Evolutionary conservation across 2,113 vertebrate genomes (phyloP).

Genomic region (Elanoides forficatus): DNA sequence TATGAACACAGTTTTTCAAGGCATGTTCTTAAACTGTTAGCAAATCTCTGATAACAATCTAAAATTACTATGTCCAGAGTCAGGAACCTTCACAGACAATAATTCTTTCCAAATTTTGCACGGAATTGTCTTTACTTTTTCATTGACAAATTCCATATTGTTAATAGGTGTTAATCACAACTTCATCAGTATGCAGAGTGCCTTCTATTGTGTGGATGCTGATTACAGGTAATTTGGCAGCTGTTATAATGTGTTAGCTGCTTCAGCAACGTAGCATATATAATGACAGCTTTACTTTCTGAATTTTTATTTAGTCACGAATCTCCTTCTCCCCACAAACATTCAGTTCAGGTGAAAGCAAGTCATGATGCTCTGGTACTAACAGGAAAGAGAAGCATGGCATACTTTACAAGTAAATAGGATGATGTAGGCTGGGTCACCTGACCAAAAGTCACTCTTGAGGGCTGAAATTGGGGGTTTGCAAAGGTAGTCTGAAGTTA

Average conservation of each 20-base stretch:
- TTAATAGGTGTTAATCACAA: conserved; percentile 52
- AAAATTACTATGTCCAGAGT: neutral
- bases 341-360: neutral
- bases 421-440: neutral
- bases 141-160: conserved; percentile 23
- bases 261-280: conserved; percentile 7
- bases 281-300: conserved; percentile 18
- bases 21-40: neutral
- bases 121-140: neutral
- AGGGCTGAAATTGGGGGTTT: neutral
- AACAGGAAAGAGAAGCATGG: neutral
- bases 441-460: neutral
- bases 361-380: neutral
- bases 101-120: neutral
- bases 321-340: neutral
- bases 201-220: conserved; percentile 43
- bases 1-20: neutral
- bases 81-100: neutral
- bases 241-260: conserved; percentile 39
- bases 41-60: neutral
- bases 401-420: neutral
- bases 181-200: neutral
- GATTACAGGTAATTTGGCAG: conserved; percentile 61
- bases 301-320: conserved; percentile 28
- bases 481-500: neutral